phyloP scores from a whole-genome alignment of 2,888 invertebrate species.

The Baronia brevicornis region DNA sequence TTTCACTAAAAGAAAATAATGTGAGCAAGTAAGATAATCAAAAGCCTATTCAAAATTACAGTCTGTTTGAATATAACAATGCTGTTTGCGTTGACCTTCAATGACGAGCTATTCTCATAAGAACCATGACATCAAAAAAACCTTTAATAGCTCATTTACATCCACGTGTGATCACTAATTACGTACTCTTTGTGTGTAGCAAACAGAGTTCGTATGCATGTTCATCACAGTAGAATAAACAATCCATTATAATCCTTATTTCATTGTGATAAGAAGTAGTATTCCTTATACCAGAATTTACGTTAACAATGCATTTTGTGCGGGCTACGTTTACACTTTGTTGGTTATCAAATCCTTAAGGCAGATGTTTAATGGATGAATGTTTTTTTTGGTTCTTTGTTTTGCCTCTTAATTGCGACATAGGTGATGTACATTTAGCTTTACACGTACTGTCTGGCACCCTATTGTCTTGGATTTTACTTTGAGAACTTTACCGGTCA shows the following conservation, averaged over 20 bases:
- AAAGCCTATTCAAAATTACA: not conserved
- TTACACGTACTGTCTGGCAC: no score
- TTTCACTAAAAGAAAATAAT: no score
- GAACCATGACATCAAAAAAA: constrained; percentile 1
- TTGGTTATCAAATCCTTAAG: constrained; percentile 14
- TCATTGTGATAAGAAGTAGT: not conserved
- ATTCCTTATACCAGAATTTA: not conserved
- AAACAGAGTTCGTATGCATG: not conserved
- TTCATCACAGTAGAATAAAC: not conserved
- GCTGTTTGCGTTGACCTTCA: not conserved
- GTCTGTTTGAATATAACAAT: not conserved
- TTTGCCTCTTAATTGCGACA: constrained; percentile 1
- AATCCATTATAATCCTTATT: constrained; percentile 1
- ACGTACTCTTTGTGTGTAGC: constrained; percentile 2
- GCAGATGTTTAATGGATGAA: constrained; percentile 17
- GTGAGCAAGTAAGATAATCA: no score
- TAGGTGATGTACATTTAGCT: not conserved
- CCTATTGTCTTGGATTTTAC: no score
- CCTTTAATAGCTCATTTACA: constrained; percentile 8
- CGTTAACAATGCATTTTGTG: constrained; percentile 14
- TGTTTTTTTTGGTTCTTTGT: constrained; percentile 13
- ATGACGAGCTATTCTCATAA: constrained; percentile 1
- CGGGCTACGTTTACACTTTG: constrained; percentile 9
- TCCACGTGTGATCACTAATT: constrained; percentile 5
- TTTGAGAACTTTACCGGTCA: no score